Conservation (phyloP, 2,888 invertebrate genomes). For the Villa cingulata region DNA sequence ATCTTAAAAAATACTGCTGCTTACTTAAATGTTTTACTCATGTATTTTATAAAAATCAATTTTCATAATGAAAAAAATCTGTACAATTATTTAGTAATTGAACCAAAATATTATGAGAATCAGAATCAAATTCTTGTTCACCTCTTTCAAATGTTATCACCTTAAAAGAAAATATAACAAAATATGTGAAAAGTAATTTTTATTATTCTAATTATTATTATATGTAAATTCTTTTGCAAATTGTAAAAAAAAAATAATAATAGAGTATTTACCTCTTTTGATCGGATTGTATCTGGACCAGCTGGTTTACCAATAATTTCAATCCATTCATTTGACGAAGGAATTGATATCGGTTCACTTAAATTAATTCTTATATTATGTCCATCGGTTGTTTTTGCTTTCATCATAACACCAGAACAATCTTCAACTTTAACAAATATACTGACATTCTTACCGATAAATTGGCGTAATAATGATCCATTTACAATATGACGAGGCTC, state of each 20-base stretch:
- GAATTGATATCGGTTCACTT: constrained; percentile 20
- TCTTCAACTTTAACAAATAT: constrained; percentile 28
- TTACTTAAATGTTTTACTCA: too few relatives aligned
- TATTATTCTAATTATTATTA: background rate
- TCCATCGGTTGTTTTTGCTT: constrained; percentile 25
- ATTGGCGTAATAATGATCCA: constrained; percentile 26
- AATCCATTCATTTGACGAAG: constrained; percentile 27
- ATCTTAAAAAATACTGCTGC: too few relatives aligned
- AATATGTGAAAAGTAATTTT: constrained; percentile 6
- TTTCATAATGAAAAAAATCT: constrained; percentile 11
- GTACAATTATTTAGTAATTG: constrained; percentile 26
- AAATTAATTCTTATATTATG: constrained; percentile 22
- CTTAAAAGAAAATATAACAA: constrained; percentile 18
- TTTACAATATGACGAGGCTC: constrained; percentile 27
- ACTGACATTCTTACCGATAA: constrained; percentile 26
- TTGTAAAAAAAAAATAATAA: too few relatives aligned
- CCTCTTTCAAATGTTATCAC: constrained; percentile 27
- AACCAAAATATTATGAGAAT: constrained; percentile 31
- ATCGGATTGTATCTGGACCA: constrained; percentile 22
- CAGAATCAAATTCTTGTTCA: constrained; percentile 28
- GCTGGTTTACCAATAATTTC: constrained; percentile 29
- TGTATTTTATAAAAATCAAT: too few relatives aligned
- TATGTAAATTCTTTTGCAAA: too few relatives aligned
- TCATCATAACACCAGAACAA: constrained; percentile 21
- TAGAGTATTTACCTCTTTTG: constrained; percentile 25